These are phyloP conservation scores for Echiichthys vipera DNA, from an alignment of 2,797 vertebrate species.

Conservation along the genomic window DNA sequence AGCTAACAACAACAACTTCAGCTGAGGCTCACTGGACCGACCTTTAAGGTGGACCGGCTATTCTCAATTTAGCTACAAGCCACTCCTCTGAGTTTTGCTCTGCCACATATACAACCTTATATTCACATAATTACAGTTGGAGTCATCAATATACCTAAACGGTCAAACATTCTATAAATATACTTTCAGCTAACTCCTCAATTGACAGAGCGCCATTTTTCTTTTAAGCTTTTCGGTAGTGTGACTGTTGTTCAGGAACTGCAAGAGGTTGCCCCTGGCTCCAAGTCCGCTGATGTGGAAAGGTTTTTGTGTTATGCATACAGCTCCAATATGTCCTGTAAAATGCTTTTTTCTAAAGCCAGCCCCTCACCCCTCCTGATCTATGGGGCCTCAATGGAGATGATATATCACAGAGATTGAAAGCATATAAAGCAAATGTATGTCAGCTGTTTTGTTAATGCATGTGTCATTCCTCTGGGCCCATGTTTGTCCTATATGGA, in stretches of 20 bases:
- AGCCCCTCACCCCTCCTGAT: background rate
- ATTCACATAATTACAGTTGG: background rate
- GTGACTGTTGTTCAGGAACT: conserved; percentile 46
- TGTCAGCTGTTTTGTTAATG: conserved; percentile 24
- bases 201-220: background rate
- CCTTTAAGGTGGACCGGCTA: no score
- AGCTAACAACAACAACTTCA: no score
- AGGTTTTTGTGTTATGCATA: conserved; percentile 51
- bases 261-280: conserved; percentile 38
- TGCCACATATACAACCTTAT: background rate
- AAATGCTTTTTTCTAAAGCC: conserved; percentile 22
- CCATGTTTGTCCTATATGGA: conserved; percentile 18
- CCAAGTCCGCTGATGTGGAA: conserved; percentile 46
- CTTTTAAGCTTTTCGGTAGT: conserved; percentile 21
- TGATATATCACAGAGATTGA: conserved; percentile 7
- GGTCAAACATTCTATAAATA: background rate
- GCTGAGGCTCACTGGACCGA: no score
- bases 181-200: no score
- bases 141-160: background rate
- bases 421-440: conserved; percentile 18
- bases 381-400: conserved; percentile 5
- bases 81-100: no score
- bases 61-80: no score
- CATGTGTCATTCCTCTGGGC: conserved; percentile 7
- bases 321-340: conserved; percentile 8